Evolutionary conservation across 1,140 invertebrate species (phyloP).

Genomic region (Pantala flavescens): DNA sequence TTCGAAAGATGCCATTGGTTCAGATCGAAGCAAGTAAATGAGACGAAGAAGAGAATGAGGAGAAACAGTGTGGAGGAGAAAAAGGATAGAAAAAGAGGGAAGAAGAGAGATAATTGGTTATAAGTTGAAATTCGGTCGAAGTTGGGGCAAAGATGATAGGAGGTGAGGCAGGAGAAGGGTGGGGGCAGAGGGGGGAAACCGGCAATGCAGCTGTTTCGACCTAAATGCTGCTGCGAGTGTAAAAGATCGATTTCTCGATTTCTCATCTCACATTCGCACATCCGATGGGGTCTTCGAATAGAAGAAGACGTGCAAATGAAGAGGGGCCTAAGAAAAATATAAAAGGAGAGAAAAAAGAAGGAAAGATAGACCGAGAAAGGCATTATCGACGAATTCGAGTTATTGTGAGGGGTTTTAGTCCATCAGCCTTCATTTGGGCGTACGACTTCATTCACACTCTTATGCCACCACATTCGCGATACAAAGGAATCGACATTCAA

Average conservation of each 20-base stretch:
- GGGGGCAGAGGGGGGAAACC: not conserved
- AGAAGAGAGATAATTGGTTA: not conserved
- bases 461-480: not conserved
- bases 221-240: constrained; percentile 4
- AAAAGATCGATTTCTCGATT: constrained; percentile 10
- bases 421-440: too few relatives aligned
- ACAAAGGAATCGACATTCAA: not conserved
- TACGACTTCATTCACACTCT: too few relatives aligned
- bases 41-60: not conserved
- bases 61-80: not conserved
- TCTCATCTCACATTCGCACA: constrained; percentile 3
- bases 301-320: not conserved
- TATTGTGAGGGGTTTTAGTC: too few relatives aligned
- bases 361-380: too few relatives aligned
- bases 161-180: not conserved
- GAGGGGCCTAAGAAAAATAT: not conserved
- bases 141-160: not conserved
- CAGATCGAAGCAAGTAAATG: too few relatives aligned
- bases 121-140: not conserved
- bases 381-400: too few relatives aligned
- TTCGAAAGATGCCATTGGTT: too few relatives aligned
- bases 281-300: not conserved
- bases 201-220: constrained; percentile 6
- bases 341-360: not conserved
- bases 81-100: not conserved